Evolutionary conservation across 2,888 invertebrate species (phyloP).

Genomic region (Spicauda simplicius): DNA sequence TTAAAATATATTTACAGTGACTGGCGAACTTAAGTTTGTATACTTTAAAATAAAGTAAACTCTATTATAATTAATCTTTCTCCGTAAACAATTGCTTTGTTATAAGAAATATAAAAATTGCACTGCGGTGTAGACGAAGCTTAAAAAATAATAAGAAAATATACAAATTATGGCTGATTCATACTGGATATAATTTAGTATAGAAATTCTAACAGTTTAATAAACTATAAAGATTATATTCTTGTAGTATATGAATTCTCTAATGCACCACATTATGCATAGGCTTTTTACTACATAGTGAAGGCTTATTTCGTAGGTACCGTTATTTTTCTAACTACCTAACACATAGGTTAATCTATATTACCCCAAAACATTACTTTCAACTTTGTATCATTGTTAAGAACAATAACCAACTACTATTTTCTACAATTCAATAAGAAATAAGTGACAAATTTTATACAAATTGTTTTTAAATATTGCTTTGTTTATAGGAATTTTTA

Average conservation of each 20-base stretch:
- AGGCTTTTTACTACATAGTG: constrained; percentile 63
- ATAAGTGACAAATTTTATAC: neutral
- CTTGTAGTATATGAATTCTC: constrained; percentile 47
- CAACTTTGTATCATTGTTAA: constrained; percentile 23
- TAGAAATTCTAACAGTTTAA: constrained; percentile 48
- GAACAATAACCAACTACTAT: neutral
- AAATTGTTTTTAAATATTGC: neutral
- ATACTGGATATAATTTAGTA: constrained; percentile 41
- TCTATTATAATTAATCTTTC: constrained; percentile 37
- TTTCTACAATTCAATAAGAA: neutral
- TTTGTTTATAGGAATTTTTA: too few species aligned
- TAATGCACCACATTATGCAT: constrained; percentile 66
- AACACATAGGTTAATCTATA: constrained; percentile 12
- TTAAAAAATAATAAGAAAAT: constrained; percentile 39
- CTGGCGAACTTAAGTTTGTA: constrained; percentile 65
- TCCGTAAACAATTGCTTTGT: constrained; percentile 33
- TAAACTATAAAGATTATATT: constrained; percentile 46
- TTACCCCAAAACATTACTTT: constrained; percentile 13
- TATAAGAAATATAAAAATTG: constrained; percentile 44
- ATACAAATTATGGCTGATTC: constrained; percentile 33
- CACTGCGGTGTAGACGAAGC: constrained; percentile 41
- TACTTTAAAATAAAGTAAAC: constrained; percentile 37
- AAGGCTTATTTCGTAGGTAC: constrained; percentile 78
- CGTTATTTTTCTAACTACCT: constrained; percentile 48
- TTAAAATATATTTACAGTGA: constrained; percentile 76